Evolutionary conservation across 2,888 invertebrate genomes (phyloP), one percentile per base, ranked within the genome.

Genomic region (Drosophila mimetica): DNA sequence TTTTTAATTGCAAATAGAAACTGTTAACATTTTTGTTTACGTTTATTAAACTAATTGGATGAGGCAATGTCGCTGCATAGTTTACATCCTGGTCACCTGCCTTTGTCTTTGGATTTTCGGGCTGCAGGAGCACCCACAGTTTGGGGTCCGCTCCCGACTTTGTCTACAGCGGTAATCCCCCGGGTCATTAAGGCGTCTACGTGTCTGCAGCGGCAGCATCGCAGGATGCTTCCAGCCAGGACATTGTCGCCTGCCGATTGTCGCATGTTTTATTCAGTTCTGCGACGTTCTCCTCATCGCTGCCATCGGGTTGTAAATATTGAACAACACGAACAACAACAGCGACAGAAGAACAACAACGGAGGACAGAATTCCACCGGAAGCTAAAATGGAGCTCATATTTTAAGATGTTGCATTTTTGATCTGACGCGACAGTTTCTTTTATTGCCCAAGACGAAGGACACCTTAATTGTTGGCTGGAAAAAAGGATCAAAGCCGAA

Each of bases 161-260:
- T 51, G 78, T 78, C 82, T 76, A 76, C 76, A 63, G 52, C 59
- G 79, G 82, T 81, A 81, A 74, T 79, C 79, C 82, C 79, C 48
- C 66, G 76, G 79, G 82, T 76, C 79, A 76, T 81, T 79, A 79
- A 79, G 79, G 74, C 79, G 79, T 79, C 79, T 81, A 81, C 79
- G 82, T 81, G 79, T 79, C 82, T 78, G 77, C 69, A 53, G 16
- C 64, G 39, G 47, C 58, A 63, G 64, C 51, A 63, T 58, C 50
- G 52, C 53, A 66, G 80, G 71, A 77, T 74, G 53, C 80, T 51
- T n/a, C 37, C 53, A 53, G 44, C 39, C 47, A 55, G 47, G 63
- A 59, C 58, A 57, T 48, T 52, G 64, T 57, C 44, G 65, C 55
- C 77, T 75, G 71, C 70, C 81, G 73, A 76, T 78, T 74, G 79